Evolutionary conservation across 2,888 invertebrate species (phyloP), one percentile per base, ranked within the genome.

Genomic region (Poecilus cupreus): DNA sequence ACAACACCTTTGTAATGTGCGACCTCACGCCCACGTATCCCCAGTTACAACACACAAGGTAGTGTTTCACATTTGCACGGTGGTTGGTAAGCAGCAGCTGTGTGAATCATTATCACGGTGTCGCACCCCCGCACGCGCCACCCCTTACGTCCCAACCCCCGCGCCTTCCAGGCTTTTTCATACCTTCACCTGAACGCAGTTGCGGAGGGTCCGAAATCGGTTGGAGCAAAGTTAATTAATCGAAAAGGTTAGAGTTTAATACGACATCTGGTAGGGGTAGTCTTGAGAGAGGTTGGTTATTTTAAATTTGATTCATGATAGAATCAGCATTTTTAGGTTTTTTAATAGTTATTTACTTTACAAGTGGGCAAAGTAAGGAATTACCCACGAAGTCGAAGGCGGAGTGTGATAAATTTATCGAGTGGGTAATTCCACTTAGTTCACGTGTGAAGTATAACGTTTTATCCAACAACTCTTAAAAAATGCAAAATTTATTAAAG

Each of bases 191-290:
- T 18, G 32, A 13, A 37, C 32, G 13, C 37, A 68, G 64, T 68
- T 68, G 64, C 37, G 37, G 64, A 68, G 64, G 64, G 64, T 68
- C 64, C 20, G 60, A 68, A 68, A 68, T 32, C 11, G n/a, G 8
- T 13, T 18, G 13, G 26, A 3, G 13, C 16, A 10, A 18, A 18
- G 64, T 32, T 68, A 68, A 68, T 68, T 68, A 68, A 68, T 68
- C 39, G 64, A 68, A 68, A 68, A 68, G 37, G 64, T 68, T 68
- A 68, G 37, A 68, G 16, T 51, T 51, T 51, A 51, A 51, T 68
- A 18, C 32, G 64, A 68, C 64, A 68, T 68, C 64, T 68, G 54
- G 20, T 54, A 46, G n/a, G n/a, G 13, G n/a, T n/a, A 1, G 32
- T 32, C 1, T 32, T 32, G 8, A 6, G 4, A 32, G 32, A 6